These are phyloP conservation scores for Taenioides sp. DNA, from an alignment of 2,797 vertebrate genomes.

Conservation along the genomic window DNA sequence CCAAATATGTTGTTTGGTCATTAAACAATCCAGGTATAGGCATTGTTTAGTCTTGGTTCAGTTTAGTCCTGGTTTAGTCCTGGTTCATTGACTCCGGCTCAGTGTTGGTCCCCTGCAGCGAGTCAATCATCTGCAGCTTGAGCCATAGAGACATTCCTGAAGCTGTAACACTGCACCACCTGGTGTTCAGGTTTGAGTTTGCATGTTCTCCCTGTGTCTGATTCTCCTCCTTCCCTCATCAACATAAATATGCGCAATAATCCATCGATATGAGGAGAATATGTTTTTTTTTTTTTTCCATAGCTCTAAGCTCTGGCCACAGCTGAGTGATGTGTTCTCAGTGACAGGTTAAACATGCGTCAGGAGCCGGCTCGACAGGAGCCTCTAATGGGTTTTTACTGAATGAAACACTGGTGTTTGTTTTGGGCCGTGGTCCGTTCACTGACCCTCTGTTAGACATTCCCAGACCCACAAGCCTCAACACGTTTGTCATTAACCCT, in stretches of 20 bases:
- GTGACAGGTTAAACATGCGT: background rate
- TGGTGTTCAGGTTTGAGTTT: background rate
- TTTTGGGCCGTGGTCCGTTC: background rate
- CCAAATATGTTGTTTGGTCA: too few relatives aligned
- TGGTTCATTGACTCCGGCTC: background rate
- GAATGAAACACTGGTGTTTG: background rate
- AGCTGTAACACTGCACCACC: background rate
- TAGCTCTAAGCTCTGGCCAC: background rate
- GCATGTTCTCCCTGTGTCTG: background rate
- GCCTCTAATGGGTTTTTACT: background rate
- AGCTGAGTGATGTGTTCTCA: too few relatives aligned
- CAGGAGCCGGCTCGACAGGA: too few relatives aligned
- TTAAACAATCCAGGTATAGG: too few relatives aligned
- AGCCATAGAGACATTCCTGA: background rate
- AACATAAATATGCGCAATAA: too few relatives aligned
- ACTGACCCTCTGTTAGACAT: slow-evolving; percentile 10
- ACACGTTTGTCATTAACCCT: slow-evolving; percentile 10
- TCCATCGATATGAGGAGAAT: too few relatives aligned
- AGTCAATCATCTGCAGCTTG: slow-evolving; percentile 2
- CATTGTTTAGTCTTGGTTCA: too few relatives aligned
- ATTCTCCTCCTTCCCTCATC: too few relatives aligned
- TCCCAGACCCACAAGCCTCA: background rate
- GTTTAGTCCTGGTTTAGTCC: background rate
- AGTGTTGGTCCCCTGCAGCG: background rate
- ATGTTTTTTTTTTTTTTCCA: too few relatives aligned